Base-by-base conservation (phyloP, 2,797 vertebrate genomes). In the Macropus fuliginosus region DNA sequence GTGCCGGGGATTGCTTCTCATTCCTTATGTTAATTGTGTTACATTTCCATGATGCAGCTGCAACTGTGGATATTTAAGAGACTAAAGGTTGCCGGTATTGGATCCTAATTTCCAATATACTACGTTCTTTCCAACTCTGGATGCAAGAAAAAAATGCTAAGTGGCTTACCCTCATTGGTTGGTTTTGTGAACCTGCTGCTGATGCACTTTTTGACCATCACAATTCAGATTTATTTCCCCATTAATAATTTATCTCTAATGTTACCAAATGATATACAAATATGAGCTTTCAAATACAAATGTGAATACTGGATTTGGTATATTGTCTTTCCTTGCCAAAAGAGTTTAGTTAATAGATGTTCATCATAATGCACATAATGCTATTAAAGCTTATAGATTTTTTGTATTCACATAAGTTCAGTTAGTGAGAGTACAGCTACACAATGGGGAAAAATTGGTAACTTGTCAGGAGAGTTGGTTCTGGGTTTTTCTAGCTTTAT, bases 201-300 rank as follows among this genome's bases (percentile, higher is more conserved):
- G 94, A 50, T 97, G 95, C 93, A 11, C 94, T 97, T 95, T 87
- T 95, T 95, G 97, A 96, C 96, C 97, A 54, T 97, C 95, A 94
- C 57, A 87, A 94, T 97, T 92, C 95, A 93, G 94, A 95, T 89
- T 91, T 95, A 57, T 94, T 96, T 96, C 59, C 95, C 54, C 91
- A 0, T 50, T 92, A 94, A 46, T 56, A 52, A 14, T 81, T 93
- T 87, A 93, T 94, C 56, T 96, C 8, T 27, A 94, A 56, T 93
- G 62, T 95, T 92, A 94, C 34, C 55, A 94, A 94, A 95, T 91
- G 92, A 89, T 97, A 94, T 94, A 96, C 59, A 97, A 97, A 94
- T 92, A 94, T 52, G 46, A 27, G 2, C 2, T 95, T 97, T 91
- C 90, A 93, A 87, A 91, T 93, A 54, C 91, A 96, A 97, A 92